Evolutionary conservation across 2,113 vertebrate species (phyloP).

Genomic region (Pteruthius melanotis): DNA sequence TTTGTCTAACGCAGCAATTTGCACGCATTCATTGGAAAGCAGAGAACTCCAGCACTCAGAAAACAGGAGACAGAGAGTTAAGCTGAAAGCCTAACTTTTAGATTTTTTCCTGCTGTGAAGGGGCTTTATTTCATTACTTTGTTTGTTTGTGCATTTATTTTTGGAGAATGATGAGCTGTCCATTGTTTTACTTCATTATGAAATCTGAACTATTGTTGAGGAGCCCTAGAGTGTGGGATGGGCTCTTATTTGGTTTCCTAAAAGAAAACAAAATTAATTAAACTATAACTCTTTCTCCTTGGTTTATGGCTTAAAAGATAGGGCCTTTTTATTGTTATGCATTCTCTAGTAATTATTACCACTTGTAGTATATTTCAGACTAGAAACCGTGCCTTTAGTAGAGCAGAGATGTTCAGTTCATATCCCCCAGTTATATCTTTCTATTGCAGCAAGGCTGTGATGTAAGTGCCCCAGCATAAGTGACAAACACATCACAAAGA

Average conservation of each 20-base stretch:
- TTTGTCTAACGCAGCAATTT: background rate
- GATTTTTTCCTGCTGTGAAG: slow-evolving; percentile 15
- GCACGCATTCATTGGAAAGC: background rate
- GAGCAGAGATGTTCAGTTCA: background rate
- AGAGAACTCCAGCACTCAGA: background rate
- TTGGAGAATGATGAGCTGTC: slow-evolving; percentile 34
- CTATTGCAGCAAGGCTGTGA: background rate
- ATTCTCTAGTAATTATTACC: slow-evolving; percentile 39
- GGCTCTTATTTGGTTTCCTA: slow-evolving; percentile 1
- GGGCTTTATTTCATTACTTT: slow-evolving; percentile 37
- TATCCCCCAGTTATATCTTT: background rate
- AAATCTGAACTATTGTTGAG: slow-evolving; percentile 3
- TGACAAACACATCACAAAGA: background rate
- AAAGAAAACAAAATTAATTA: slow-evolving; percentile 54
- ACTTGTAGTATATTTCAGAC: background rate
- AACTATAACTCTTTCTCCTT: slow-evolving; percentile 32
- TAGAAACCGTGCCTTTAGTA: slow-evolving; percentile 4
- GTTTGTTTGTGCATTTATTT: slow-evolving; percentile 53
- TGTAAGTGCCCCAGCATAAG: background rate
- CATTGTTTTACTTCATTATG: slow-evolving; percentile 41
- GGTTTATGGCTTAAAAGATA: slow-evolving; percentile 40
- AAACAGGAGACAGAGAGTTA: slow-evolving; percentile 15
- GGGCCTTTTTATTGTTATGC: slow-evolving; percentile 16
- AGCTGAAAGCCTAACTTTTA: background rate
- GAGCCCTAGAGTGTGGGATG: background rate